phyloP scores from a whole-genome alignment of 2,797 vertebrate species.

The Rhincodon typus region DNA sequence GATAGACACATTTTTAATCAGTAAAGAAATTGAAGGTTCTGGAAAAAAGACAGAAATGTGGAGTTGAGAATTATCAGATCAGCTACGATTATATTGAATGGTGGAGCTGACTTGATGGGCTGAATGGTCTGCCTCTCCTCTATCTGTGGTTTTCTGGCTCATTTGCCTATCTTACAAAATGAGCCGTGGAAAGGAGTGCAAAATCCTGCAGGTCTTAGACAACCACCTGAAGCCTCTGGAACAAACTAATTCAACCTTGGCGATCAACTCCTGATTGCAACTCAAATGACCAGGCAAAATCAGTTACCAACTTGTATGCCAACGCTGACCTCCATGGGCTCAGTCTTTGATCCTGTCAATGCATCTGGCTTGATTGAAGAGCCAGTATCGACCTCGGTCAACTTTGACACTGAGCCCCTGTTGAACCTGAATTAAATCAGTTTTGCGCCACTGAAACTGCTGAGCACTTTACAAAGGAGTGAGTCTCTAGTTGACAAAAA shows the following conservation, averaged over 20 bases:
- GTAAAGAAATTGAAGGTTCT: no score
- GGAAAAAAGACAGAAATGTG: no score
- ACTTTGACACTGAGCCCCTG: background rate
- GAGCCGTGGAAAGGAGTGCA: background rate
- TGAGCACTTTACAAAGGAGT: no score
- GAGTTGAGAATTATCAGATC: no score
- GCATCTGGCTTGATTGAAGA: background rate
- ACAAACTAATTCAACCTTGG: background rate
- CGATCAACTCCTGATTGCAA: background rate
- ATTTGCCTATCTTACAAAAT: background rate
- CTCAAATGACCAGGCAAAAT: background rate
- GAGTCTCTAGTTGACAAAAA: no score
- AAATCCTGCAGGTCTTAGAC: background rate
- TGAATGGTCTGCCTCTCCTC: no score
- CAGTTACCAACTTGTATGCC: background rate
- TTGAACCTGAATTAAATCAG: background rate
- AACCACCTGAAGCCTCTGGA: background rate
- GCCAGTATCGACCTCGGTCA: background rate
- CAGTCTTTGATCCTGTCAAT: background rate
- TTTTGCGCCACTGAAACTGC: no score
- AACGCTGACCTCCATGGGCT: background rate
- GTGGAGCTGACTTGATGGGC: no score
- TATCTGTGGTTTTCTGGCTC: background rate
- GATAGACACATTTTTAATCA: no score
- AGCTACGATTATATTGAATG: no score